Base-by-base conservation (phyloP, 2,113 vertebrate species). In the Gobiocypris rarus region DNA sequence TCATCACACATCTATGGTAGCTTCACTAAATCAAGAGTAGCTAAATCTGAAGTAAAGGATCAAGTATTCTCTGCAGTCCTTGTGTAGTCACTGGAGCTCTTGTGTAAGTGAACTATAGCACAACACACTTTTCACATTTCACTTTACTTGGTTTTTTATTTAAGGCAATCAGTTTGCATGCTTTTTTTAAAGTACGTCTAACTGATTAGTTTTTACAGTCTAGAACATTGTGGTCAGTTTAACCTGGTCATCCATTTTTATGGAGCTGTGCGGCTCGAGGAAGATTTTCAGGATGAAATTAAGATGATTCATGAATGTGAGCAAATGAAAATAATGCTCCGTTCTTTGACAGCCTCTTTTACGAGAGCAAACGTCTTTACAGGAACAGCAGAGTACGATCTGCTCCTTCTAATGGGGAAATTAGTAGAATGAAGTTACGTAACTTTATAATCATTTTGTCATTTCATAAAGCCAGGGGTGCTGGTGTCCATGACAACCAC, bases 381-480 rank as follows among this genome's bases (percentile, higher is more conserved):
- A 52, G 26, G 52, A 75, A 52, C 28, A 4, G 28, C 74, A 41
- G 31, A 4, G 13, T 5, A 59, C 6, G 28, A 50, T 34, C 63
- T 9, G 63, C 28, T 34, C 15, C 63, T 65, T 10, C 65, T 69
- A 69, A 69, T 41, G 9, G 31, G 19, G 69, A 63, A 83, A 83
- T 75, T 17, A 83, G 56, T 75, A 74, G 50, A 83, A 75, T 75
- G n/a, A 59, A 75, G 41, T 83, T 83, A 83, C 26, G 81, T 83
- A 75, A 75, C 70, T 75, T 83, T 48, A 75, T 63, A 75, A 83
- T n/a, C 28, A 83, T 75, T 83, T 75, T 83, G 71, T 83, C 82
- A 83, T 83, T 83, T 75, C 71, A 83, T 75, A 65, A 83, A 83
- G 71, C 70, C 71, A 59, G 48, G 26, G 61, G 71, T 43, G 71